Conservation (phyloP, 2,113 vertebrate genomes). For the Danionella cerebrum region DNA sequence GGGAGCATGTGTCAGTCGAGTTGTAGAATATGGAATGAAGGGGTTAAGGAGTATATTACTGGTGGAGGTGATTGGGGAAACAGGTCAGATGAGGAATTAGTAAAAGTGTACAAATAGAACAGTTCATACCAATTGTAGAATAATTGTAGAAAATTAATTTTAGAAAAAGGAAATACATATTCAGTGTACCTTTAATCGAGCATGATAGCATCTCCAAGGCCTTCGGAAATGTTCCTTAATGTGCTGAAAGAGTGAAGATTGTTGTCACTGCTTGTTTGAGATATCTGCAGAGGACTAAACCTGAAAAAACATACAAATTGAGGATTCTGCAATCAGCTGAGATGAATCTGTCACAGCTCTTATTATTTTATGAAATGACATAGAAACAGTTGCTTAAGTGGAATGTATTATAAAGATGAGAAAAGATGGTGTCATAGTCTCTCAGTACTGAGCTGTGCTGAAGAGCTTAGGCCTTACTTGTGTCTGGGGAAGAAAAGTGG, state of each 20-base stretch:
- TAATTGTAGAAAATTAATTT: background rate
- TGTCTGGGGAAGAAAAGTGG: background rate
- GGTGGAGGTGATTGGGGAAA: too few relatives aligned
- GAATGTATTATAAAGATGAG: background rate
- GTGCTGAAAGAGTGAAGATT: background rate
- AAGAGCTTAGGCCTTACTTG: background rate
- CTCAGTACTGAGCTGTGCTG: background rate
- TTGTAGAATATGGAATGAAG: too few relatives aligned
- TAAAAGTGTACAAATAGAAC: background rate
- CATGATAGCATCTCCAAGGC: constrained; percentile 1
- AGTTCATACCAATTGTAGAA: too few relatives aligned
- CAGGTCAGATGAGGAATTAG: too few relatives aligned
- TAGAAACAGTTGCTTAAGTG: background rate
- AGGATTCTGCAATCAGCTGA: background rate
- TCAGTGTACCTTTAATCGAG: background rate
- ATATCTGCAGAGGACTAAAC: constrained; percentile 4
- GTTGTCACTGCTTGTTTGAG: constrained; percentile 3
- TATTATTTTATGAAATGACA: background rate
- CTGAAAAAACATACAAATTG: constrained; percentile 7
- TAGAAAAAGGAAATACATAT: background rate
- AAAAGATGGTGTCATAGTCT: background rate
- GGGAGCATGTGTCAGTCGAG: too few relatives aligned
- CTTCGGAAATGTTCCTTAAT: background rate
- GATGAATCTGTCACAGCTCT: constrained; percentile 5
- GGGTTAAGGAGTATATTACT: too few relatives aligned